A percentile compares a stretch with the other conserved stretches of the same genome.
phyloP scores from a whole-genome alignment of 2,113 vertebrate species.

The Gallinago undulata region DNA sequence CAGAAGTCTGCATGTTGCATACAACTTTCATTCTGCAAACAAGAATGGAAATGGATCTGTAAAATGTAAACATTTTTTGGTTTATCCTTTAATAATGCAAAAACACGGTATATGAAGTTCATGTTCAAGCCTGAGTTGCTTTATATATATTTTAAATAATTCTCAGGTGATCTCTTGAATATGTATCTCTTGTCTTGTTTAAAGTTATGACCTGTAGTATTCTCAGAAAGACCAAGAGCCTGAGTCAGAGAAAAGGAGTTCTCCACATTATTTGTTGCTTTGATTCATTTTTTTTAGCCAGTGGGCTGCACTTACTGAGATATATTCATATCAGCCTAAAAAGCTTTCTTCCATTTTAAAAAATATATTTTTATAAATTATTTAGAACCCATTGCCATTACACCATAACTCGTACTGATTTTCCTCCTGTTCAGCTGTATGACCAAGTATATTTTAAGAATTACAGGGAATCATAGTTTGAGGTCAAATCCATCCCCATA shows the following conservation, averaged over 20 bases:
- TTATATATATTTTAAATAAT: background rate
- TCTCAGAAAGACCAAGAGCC: background rate
- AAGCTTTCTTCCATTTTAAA: background rate
- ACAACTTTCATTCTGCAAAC: background rate
- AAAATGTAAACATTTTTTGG: background rate
- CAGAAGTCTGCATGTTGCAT: background rate
- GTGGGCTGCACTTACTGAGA: background rate
- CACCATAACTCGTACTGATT: background rate
- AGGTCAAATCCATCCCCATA: background rate
- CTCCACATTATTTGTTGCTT: background rate
- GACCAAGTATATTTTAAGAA: background rate
- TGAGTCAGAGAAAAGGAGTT: background rate
- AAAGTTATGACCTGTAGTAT: background rate
- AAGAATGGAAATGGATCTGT: constrained; percentile 2
- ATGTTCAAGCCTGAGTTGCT: background rate
- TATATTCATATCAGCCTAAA: background rate
- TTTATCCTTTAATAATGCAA: background rate
- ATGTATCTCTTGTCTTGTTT: background rate
- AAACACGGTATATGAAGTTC: background rate
- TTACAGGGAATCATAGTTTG: background rate
- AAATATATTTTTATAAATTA: background rate
- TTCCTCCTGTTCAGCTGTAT: background rate
- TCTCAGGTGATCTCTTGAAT: background rate
- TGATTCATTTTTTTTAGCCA: background rate
- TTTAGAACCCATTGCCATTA: background rate